Conservation (phyloP, 2,797 vertebrate genomes). For the Eulemur coronatus region DNA sequence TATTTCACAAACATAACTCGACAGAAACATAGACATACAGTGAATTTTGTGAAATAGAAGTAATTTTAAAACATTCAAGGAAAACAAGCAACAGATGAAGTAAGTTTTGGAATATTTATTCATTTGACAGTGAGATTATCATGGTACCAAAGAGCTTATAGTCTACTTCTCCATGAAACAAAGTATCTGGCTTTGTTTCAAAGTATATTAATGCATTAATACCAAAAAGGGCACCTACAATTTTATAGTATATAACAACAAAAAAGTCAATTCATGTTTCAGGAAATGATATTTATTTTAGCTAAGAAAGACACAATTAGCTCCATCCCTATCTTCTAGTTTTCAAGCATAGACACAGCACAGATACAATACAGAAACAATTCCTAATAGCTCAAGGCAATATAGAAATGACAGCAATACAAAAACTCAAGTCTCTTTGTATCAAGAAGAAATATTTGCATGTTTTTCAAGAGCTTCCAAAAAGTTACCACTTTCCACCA, state of each 20-base stretch:
- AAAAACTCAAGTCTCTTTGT: neutral
- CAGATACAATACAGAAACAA: neutral
- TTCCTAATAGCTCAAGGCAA: neutral
- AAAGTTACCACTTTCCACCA: neutral
- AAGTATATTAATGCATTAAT: neutral
- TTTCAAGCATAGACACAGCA: neutral
- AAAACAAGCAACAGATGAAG: neutral
- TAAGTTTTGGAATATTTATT: neutral
- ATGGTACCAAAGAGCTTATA: neutral
- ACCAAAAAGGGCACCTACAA: neutral
- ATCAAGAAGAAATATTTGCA: neutral
- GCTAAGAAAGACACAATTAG: neutral
- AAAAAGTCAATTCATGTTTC: neutral
- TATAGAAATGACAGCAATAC: neutral
- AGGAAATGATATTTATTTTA: neutral
- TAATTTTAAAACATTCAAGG: slow-evolving; percentile 16
- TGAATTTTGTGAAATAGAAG: neutral
- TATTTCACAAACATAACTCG: neutral
- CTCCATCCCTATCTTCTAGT: neutral
- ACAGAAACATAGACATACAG: neutral
- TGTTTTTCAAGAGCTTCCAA: neutral
- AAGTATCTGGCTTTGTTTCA: neutral
- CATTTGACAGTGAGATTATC: neutral
- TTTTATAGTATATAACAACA: neutral
- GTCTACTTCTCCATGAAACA: neutral